Evolutionary conservation across 2,113 vertebrate species (phyloP).

Genomic region (Hirundichthys speculiger): DNA sequence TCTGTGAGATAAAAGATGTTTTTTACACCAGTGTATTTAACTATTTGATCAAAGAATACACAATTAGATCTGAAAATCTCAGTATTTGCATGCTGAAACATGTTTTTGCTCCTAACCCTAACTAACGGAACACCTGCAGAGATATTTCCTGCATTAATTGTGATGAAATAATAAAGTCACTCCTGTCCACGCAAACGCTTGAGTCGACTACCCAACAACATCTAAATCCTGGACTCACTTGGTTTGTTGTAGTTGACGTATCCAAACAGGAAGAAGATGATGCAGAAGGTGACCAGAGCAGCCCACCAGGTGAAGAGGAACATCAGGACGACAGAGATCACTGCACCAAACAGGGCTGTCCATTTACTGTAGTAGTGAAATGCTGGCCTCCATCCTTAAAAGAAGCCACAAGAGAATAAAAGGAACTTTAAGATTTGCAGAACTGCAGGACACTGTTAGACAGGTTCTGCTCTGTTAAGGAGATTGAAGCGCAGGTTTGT

Average conservation of each 20-base stretch:
- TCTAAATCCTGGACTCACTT: constrained; percentile 56
- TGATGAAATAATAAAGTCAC: too few species aligned
- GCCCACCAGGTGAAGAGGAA: constrained; percentile 84
- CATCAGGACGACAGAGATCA: constrained; percentile 80
- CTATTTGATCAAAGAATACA: too few species aligned
- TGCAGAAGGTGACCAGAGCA: constrained; percentile 70
- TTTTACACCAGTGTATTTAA: neutral
- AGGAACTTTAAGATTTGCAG: neutral
- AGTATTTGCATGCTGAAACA: too few species aligned
- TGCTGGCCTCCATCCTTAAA: constrained; percentile 81
- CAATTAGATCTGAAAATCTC: too few species aligned
- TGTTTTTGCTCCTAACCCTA: too few species aligned
- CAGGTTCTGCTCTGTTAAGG: neutral
- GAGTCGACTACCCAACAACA: too few species aligned
- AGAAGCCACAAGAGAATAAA: neutral
- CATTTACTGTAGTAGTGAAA: constrained; percentile 81
- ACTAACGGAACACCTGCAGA: too few species aligned
- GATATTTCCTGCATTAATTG: too few species aligned
- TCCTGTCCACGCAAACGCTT: too few species aligned
- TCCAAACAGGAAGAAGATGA: constrained; percentile 78
- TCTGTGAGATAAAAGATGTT: constrained; percentile 53
- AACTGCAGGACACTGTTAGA: neutral
- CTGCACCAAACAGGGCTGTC: constrained; percentile 76
- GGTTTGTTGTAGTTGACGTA: constrained; percentile 81
- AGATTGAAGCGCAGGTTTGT: too few species aligned